These are phyloP conservation scores for Quadroppia sp. DNA, from an alignment of 2,888 invertebrate genomes.

Conservation along the genomic window DNA sequence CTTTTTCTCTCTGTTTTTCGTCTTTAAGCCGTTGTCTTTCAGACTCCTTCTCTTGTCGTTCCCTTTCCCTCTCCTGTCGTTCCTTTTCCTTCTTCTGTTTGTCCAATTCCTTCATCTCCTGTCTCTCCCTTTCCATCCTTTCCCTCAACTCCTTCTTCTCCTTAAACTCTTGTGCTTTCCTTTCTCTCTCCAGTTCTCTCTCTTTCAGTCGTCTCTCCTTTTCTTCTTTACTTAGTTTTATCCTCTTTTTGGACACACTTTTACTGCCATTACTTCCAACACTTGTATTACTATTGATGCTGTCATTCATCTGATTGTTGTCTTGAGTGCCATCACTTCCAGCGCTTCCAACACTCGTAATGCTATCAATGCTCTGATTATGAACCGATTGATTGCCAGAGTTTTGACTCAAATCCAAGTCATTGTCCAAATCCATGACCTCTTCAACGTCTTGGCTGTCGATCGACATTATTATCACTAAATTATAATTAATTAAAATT, in stretches of 20 bases:
- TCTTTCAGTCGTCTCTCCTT: neutral
- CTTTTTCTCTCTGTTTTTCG: constrained; percentile 35
- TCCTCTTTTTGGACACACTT: neutral
- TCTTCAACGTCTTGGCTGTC: too few relatives aligned
- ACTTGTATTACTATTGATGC: neutral
- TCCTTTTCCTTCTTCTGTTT: neutral
- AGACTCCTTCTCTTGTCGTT: constrained; percentile 42
- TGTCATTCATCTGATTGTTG: neutral
- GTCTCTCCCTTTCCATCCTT: neutral
- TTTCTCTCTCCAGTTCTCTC: neutral
- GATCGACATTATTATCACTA: too few relatives aligned
- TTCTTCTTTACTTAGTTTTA: neutral
- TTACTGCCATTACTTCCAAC: neutral
- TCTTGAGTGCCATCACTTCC: neutral
- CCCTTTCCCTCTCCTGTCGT: constrained; percentile 30
- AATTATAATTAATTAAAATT: neutral
- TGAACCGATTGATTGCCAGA: neutral
- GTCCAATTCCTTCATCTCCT: neutral
- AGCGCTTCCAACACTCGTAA: neutral
- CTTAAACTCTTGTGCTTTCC: neutral
- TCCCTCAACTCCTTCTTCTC: neutral
- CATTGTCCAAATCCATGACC: neutral
- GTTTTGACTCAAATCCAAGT: neutral
- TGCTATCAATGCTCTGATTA: neutral
- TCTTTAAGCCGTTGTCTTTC: constrained; percentile 31